A percentile compares a stretch with the other conserved stretches of the same genome.
phyloP scores from a whole-genome alignment of 2,888 invertebrate genomes.

The Leucophenga maculata region DNA sequence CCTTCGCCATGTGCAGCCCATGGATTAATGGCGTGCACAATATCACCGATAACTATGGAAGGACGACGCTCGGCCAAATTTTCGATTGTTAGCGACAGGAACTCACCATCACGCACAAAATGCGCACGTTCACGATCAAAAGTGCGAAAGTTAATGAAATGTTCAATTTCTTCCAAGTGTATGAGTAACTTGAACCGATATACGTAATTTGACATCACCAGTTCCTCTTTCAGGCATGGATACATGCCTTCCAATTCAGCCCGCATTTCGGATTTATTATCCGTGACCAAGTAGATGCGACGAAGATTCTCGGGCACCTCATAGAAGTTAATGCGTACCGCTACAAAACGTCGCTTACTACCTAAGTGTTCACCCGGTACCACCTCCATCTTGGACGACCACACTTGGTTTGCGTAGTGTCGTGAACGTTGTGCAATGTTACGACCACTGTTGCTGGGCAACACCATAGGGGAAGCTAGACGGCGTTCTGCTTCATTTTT shows the following conservation, averaged over 20 bases:
- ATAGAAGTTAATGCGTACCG: slow-evolving; percentile 73
- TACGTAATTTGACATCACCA: slow-evolving; percentile 77
- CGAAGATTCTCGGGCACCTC: slow-evolving; percentile 74
- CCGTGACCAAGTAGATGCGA: slow-evolving; percentile 71
- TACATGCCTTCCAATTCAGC: slow-evolving; percentile 72
- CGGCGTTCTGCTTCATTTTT: slow-evolving; percentile 42
- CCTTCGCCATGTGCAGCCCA: slow-evolving; percentile 41
- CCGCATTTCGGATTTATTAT: slow-evolving; percentile 70
- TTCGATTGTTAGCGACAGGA: slow-evolving; percentile 81
- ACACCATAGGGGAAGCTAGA: slow-evolving; percentile 37
- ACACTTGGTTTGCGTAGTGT: slow-evolving; percentile 61
- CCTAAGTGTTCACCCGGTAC: slow-evolving; percentile 75
- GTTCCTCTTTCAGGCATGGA: slow-evolving; percentile 74
- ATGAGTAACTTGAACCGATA: slow-evolving; percentile 82
- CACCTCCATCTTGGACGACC: slow-evolving; percentile 57
- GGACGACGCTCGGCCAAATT: slow-evolving; percentile 91
- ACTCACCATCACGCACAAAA: slow-evolving; percentile 79
- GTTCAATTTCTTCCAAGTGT: slow-evolving; percentile 86
- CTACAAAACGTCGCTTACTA: slow-evolving; percentile 77
- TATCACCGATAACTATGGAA: slow-evolving; percentile 86
- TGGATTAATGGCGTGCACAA: slow-evolving; percentile 75
- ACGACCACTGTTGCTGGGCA: slow-evolving; percentile 27
- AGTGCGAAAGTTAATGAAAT: slow-evolving; percentile 77
- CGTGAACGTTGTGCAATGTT: slow-evolving; percentile 50
- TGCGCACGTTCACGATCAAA: slow-evolving; percentile 80